Percentiles rank a stretch among this genome's conserved stretches.
Evolutionary conservation across 2,113 vertebrate genomes (phyloP).

Genomic region (Corythornis vintsioides): DNA sequence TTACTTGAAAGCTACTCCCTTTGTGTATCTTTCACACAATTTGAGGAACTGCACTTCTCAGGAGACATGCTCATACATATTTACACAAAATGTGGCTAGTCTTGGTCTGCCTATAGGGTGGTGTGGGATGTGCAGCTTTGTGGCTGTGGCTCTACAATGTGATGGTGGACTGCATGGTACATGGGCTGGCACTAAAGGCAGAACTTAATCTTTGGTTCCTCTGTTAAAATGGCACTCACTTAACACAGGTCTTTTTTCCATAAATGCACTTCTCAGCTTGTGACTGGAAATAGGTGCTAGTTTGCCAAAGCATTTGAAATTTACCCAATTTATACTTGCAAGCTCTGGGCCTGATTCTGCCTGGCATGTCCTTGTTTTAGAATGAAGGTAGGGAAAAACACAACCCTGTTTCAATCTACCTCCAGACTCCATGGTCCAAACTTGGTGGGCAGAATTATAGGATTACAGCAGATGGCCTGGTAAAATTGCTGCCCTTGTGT

Average conservation of each 20-base stretch:
- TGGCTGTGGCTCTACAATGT: neutral
- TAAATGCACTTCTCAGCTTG: neutral
- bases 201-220: neutral
- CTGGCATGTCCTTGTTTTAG: neutral
- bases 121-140: neutral
- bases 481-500: neutral
- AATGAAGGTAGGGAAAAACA: neutral
- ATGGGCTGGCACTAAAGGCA: neutral
- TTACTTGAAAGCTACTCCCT: neutral
- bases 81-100: neutral
- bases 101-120: neutral
- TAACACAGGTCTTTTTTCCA: neutral
- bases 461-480: neutral
- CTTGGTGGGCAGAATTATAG: neutral
- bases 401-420: rapidly evolving
- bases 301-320: neutral
- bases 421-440: neutral
- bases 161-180: too few relatives aligned
- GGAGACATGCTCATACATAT: neutral
- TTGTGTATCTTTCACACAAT: neutral
- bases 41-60: neutral
- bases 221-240: neutral
- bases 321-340: neutral
- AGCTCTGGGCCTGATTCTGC: neutral
- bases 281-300: neutral